Evolutionary conservation across 2,797 vertebrate genomes (phyloP).

Genomic region (Acipenser oxyrinchus): DNA sequence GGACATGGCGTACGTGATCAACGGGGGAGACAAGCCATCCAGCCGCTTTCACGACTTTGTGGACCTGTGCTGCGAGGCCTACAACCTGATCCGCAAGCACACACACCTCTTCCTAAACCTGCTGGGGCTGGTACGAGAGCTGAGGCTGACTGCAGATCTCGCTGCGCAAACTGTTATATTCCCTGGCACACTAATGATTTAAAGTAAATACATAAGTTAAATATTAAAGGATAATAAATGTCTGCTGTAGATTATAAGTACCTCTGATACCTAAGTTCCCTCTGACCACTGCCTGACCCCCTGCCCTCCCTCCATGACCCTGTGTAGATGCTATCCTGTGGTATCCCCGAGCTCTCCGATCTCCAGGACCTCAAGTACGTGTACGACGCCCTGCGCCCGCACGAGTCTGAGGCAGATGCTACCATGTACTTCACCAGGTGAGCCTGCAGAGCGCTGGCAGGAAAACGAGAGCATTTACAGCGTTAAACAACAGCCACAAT

Average conservation of each 20-base stretch:
- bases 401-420: constrained; percentile 85
- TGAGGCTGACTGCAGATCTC: not conserved
- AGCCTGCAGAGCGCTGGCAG: not conserved
- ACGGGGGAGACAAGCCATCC: constrained; percentile 90
- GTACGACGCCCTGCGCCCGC: constrained; percentile 83
- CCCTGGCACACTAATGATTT: not conserved
- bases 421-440: constrained; percentile 96
- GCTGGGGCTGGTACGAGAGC: constrained; percentile 77
- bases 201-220: too few species aligned
- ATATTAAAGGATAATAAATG: too few species aligned
- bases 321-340: constrained; percentile 87
- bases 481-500: not conserved
- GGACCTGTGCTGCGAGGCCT: constrained; percentile 93
- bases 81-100: constrained; percentile 95
- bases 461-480: not conserved
- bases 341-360: constrained; percentile 88
- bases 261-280: too few species aligned
- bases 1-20: constrained; percentile 97
- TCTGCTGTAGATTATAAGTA: too few species aligned
- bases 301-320: constrained; percentile 3
- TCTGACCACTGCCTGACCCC: not conserved
- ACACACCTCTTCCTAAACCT: constrained; percentile 92
- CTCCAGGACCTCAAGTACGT: constrained; percentile 90
- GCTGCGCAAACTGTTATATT: not conserved
- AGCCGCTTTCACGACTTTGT: constrained; percentile 97